Percentiles rank a stretch among this genome's conserved stretches.
phyloP scores from a whole-genome alignment of 2,888 invertebrate species.

The Tanypteryx hageni region DNA sequence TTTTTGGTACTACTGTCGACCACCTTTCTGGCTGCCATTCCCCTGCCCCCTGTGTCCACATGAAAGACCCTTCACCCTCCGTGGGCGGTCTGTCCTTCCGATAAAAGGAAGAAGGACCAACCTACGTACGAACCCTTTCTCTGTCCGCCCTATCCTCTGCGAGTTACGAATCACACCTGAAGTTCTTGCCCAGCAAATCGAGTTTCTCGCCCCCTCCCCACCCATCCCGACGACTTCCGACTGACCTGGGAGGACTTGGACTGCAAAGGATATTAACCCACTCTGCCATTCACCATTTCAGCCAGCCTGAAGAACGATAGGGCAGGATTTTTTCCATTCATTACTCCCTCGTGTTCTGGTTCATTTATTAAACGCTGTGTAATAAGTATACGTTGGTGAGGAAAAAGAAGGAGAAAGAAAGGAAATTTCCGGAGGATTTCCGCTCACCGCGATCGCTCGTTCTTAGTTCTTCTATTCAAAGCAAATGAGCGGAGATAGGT shows the following conservation, averaged over 20 bases:
- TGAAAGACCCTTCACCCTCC: not conserved
- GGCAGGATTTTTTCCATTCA: not conserved
- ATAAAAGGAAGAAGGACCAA: constrained; percentile 5
- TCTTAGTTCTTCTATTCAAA: too few relatives aligned
- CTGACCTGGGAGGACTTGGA: not conserved
- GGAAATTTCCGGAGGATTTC: too few relatives aligned
- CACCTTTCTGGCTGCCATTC: not conserved
- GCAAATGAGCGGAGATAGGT: too few relatives aligned
- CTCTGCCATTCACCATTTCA: not conserved
- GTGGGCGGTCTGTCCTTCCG: not conserved
- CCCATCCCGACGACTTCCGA: too few relatives aligned
- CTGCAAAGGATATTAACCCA: not conserved
- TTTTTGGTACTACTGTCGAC: not conserved
- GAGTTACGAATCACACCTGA: not conserved
- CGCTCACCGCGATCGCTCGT: too few relatives aligned
- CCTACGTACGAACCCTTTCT: not conserved
- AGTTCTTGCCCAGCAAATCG: not conserved
- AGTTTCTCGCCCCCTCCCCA: not conserved
- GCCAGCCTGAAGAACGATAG: not conserved
- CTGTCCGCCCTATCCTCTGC: not conserved
- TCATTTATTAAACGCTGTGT: too few relatives aligned
- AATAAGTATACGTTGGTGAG: too few relatives aligned
- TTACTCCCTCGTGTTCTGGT: not conserved
- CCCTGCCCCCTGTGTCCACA: not conserved
- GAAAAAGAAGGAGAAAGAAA: too few relatives aligned